Evolutionary conservation across 2,888 invertebrate genomes (phyloP).

Genomic region (Netelia fuscicornis): DNA sequence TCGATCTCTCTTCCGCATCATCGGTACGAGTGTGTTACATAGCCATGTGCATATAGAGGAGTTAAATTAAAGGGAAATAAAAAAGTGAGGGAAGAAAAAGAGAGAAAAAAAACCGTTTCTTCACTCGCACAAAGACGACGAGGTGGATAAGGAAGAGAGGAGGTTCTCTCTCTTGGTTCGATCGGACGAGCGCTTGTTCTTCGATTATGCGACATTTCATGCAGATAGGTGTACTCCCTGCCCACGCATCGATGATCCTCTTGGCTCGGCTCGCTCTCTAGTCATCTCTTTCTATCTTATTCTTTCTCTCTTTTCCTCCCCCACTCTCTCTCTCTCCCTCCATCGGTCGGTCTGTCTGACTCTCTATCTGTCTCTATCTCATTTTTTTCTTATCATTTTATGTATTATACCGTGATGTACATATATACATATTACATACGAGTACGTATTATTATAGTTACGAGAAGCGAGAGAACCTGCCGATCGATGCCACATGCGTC

Average conservation of each 20-base stretch:
- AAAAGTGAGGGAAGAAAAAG: conserved; percentile 14
- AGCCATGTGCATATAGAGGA: conserved; percentile 21
- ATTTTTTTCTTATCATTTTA: conserved; percentile 36
- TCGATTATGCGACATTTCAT: conserved; percentile 75
- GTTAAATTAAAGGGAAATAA: conserved; percentile 60
- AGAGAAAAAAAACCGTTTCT: not conserved
- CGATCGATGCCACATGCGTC: conserved; percentile 61
- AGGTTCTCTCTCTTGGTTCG: conserved; percentile 52
- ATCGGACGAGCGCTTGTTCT: conserved; percentile 67
- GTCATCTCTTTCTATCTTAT: conserved; percentile 28
- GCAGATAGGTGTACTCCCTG: conserved; percentile 72
- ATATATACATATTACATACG: conserved; percentile 9
- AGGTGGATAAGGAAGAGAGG: conserved; percentile 61
- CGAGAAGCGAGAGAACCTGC: conserved; percentile 57
- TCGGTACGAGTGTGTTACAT: conserved; percentile 52
- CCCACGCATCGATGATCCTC: conserved; percentile 74
- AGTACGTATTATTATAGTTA: conserved; percentile 53
- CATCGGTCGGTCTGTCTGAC: too few species aligned
- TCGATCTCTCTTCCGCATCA: conserved; percentile 66
- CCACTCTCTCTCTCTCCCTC: conserved; percentile 11
- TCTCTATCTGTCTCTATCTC: not conserved
- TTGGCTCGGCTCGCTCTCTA: conserved; percentile 55
- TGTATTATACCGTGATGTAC: conserved; percentile 36
- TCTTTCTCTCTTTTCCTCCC: conserved; percentile 9
- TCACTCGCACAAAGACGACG: conserved; percentile 52